Conservation (phyloP, 2,113 vertebrate genomes). For the Oophaga pumilio region DNA sequence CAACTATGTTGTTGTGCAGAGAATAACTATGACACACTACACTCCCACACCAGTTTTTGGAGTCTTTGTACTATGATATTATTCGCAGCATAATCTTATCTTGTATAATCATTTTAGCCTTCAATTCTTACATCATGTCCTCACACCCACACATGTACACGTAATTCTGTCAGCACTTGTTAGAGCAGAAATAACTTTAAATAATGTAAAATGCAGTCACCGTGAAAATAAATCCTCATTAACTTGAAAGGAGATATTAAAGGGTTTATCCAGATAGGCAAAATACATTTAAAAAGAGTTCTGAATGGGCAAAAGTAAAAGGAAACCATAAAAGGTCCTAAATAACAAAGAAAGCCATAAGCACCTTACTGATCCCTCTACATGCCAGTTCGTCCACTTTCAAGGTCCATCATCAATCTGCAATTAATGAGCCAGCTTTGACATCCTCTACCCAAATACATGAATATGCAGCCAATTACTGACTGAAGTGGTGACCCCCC, state of each 20-base stretch:
- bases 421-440: too few relatives aligned
- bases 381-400: too few relatives aligned
- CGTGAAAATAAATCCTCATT: background rate
- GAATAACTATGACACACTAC: slow-evolving; percentile 20
- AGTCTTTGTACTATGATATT: background rate
- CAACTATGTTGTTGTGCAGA: slow-evolving; percentile 12
- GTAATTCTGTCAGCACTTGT: slow-evolving; percentile 31
- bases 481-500: too few relatives aligned
- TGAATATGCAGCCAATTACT: too few relatives aligned
- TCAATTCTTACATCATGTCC: slow-evolving; percentile 2
- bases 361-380: too few relatives aligned
- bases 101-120: slow-evolving; percentile 30
- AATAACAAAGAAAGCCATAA: too few relatives aligned
- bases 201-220: background rate
- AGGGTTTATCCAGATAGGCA: too few relatives aligned
- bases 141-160: slow-evolving; percentile 38
- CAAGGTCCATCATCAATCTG: too few relatives aligned
- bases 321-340: too few relatives aligned
- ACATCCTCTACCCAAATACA: too few relatives aligned
- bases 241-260: background rate
- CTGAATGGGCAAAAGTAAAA: too few relatives aligned
- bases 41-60: slow-evolving; percentile 2
- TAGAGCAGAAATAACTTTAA: background rate
- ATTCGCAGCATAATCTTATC: slow-evolving; percentile 23
- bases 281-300: too few relatives aligned